Evolutionary conservation across 2,888 invertebrate genomes (phyloP), one percentile per base, ranked within the genome.

Genomic region (Chromoteleia sp.): DNA sequence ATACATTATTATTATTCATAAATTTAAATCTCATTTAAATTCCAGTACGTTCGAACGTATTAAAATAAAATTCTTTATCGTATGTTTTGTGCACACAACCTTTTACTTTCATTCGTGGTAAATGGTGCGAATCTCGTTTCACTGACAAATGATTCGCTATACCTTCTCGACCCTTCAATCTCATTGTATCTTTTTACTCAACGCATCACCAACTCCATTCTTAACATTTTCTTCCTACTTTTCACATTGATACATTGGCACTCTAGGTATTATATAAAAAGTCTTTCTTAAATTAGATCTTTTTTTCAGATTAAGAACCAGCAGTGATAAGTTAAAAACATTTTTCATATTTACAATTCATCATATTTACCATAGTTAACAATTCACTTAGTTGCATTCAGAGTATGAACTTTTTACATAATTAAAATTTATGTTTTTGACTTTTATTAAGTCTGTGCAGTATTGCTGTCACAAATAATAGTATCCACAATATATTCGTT

Each of bases 111-210:
- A 76, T 67, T 56, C 68, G 50, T 68, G 15, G 63, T 50, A 71
- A 56, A 48, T 63, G 67, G 68, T 17, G 21, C 48, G 73, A 63
- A 58, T 76, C 80, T 68, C 78, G 61, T 77, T 82, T 75, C 65
- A 41, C 59, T 81, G 84, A 86, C 78, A 85, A 85, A 85, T 84
- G 82, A 84, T 63, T 79, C 79, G 61, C 83, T 86, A 86, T 84
- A 81, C 86, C 85, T 84, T 59, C 70, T 54, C 68, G 82, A 84
- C 81, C 83, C 84, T 84, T 86, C 86, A 86, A 86, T 86, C 75
- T 77, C 67, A 77, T 74, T 74, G 77, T 70, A 73, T 76, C 70
- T 81, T 75, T 52, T 70, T 71, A 68, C 74, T 56, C 48, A 14
- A 45, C 79, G 58, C 54, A 68, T 50, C 63, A 52, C 65, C 63